phyloP scores from a whole-genome alignment of 2,113 vertebrate genomes.

The Coregonus clupeaformis region DNA sequence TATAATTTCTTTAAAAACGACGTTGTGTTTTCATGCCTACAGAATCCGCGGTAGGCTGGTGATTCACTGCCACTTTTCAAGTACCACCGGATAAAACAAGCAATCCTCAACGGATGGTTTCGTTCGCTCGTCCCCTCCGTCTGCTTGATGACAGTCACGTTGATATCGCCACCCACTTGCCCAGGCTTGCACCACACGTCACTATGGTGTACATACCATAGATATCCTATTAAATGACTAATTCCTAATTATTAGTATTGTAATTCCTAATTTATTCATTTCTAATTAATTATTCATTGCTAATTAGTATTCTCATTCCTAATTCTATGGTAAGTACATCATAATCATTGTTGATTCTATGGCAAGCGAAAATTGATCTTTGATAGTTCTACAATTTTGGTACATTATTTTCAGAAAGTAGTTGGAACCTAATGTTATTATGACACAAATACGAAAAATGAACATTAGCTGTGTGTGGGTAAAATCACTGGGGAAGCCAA shows the following conservation, averaged over 20 bases:
- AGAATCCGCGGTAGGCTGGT: constrained; percentile 26
- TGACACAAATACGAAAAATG: background rate
- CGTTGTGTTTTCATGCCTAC: constrained; percentile 50
- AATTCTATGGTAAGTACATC: background rate
- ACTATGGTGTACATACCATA: background rate
- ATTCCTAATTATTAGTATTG: no score
- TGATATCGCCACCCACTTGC: constrained; percentile 73
- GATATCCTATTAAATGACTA: background rate
- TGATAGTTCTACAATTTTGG: background rate
- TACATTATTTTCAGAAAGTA: background rate
- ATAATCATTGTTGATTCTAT: constrained; percentile 2
- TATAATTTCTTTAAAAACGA: constrained; percentile 3
- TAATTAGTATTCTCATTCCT: background rate
- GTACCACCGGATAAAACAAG: constrained; percentile 35
- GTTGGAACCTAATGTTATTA: background rate
- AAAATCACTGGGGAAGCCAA: no score
- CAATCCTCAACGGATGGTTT: constrained; percentile 23
- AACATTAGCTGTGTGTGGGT: no score
- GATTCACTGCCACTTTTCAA: constrained; percentile 45
- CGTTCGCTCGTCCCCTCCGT: constrained; percentile 36
- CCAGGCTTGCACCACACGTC: constrained; percentile 28
- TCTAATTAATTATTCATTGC: background rate
- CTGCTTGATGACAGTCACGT: constrained; percentile 63
- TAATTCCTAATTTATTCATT: no score
- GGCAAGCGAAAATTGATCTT: background rate